These are phyloP conservation scores for Diloba caeruleocephala DNA, from an alignment of 2,888 invertebrate species.

Conservation along the genomic window DNA sequence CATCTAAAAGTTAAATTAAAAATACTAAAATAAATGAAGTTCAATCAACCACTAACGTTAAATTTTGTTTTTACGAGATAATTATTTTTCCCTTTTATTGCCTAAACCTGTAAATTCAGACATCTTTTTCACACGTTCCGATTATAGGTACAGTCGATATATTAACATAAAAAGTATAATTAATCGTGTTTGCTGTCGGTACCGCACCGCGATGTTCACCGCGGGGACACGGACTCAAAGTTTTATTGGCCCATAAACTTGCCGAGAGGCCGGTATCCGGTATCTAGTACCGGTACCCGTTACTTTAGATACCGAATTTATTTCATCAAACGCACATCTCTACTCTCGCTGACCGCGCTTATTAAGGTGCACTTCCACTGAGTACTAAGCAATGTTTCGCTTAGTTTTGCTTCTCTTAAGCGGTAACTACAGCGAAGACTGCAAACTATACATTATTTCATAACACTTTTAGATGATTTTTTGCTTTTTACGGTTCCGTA, in stretches of 20 bases:
- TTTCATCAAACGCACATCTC: constrained; percentile 71
- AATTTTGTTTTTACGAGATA: constrained; percentile 4
- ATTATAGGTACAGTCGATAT: constrained; percentile 20
- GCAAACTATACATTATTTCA: not conserved
- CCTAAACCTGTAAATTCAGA: constrained; percentile 13
- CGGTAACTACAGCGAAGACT: not conserved
- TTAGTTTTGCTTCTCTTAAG: not conserved
- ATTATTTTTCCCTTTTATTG: constrained; percentile 25
- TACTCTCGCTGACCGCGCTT: constrained; percentile 39
- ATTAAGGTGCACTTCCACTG: constrained; percentile 15
- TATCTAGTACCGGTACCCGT: constrained; percentile 67
- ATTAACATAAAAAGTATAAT: constrained; percentile 43
- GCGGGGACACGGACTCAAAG: constrained; percentile 77
- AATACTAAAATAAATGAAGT: too few species aligned
- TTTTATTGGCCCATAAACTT: constrained; percentile 81
- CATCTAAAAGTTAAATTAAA: too few species aligned
- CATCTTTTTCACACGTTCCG: constrained; percentile 47
- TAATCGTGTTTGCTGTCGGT: constrained; percentile 63
- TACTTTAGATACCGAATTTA: constrained; percentile 75
- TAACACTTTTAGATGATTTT: not conserved
- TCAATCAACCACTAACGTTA: too few species aligned
- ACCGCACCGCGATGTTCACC: constrained; percentile 64
- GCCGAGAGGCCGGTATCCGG: constrained; percentile 73
- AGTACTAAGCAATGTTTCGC: not conserved
- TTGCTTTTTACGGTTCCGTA: too few species aligned